Base-by-base conservation (phyloP, 2,113 vertebrate genomes). In the Mormyrus lacerda region DNA sequence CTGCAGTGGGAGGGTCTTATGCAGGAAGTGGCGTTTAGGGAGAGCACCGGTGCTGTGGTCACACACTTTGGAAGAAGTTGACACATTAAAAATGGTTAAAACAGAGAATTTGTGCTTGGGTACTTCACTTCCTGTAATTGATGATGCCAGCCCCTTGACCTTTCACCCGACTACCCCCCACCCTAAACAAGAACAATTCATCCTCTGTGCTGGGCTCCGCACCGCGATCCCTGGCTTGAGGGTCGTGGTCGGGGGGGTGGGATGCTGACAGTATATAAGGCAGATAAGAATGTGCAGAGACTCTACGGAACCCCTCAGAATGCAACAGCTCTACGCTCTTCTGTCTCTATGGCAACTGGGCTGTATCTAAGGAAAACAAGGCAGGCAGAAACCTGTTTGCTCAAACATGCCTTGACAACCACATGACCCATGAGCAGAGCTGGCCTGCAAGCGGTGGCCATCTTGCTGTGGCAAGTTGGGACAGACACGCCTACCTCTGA, bases 401-500 rank as follows among this genome's bases (percentile, higher is more conserved):
- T 85, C 48, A 91, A 91, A 92, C 73, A 50, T 76, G 51, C 48
- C 85, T 4, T 89, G 92, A 93, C 92, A 90, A 84, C 88, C 69
- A 61, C 90, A 91, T 91, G 89, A 87, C 39, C 53, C 86, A 69
- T 45, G 48, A 51, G 61, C 87, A 87, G 85, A 65, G 48, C 83
- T 9, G 45, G 58, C 87, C 53, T 91, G 90, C 86, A 88, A 88
- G 79, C 58, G 47, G 50, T 65, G 53, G 31, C 90, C 39, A 53
- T 47, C 84, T 86, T 27, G 10, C 31, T 15, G 51, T 42, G 17
- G 27, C 31, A 13, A n/a, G 19, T 35, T 24, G 47, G 45, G 48
- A 47, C 47, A 15, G 31, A 48, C 47, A 82, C 19, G 88, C 92
- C 96, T 92, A 99, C 98, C 98, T 98, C 97, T 99, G 98, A 96